Evolutionary conservation across 2,113 vertebrate genomes (phyloP), one percentile per base, ranked within the genome.

Genomic region (Salvelinus fontinalis): DNA sequence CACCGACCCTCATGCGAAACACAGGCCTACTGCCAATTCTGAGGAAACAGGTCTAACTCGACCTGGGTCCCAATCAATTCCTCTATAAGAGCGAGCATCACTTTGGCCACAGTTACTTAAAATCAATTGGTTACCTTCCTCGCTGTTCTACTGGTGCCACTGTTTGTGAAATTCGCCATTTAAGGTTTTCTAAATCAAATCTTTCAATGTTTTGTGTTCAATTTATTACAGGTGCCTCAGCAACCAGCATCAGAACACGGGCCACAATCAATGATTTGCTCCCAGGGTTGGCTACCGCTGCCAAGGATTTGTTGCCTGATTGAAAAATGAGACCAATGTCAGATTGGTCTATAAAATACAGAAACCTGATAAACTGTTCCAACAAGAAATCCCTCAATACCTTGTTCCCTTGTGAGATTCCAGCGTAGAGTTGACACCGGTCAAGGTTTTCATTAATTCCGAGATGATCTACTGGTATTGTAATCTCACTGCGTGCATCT

Each of bases 101-200:
- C 31, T 13, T 54, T 26, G 62, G 49, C 71, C 66, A 74, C 39
- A 74, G 74, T 75, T 34, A 60, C 67, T 77, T 69, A 59, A 60
- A 73, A 73, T 75, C 62, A 59, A 64, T 77, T 59, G 62, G 57
- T 70, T 13, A 64, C 31, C 51, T 48, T 64, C n/a, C 34, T 44
- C n/a, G 4, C 29, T 39, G 20, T 71, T 49, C 26, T 18, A 71
- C 12, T 59, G 14, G 67, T 76, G 39, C 49, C 26, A 44, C 66
- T 57, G 29, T 59, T 71, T 54, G 67, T 67, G n/a, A 76, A 70
- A 69, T 75, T 26, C 62, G 34, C 24, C 22, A 64, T 77, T 65
- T 77, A 65, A 34, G 39, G 44, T 57, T 70, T 76, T 66, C 49
- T 69, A 71, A 70, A 66, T 71, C 59, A 71, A 65, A 70, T 71